These are phyloP conservation scores for Champsocephalus gunnari DNA, from an alignment of 2,797 vertebrate genomes.

Conservation along the genomic window DNA sequence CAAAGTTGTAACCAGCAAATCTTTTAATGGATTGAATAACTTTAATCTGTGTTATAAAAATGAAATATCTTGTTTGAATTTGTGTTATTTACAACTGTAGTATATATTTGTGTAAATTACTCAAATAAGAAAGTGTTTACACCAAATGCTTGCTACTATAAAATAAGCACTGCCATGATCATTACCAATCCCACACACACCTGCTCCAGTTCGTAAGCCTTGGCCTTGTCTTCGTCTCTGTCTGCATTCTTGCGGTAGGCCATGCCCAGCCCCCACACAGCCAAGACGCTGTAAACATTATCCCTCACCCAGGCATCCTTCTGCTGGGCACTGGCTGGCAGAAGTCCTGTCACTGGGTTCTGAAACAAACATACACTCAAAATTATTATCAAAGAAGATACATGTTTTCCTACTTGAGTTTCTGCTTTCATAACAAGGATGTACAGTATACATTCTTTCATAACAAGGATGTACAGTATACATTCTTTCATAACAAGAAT, in stretches of 20 bases:
- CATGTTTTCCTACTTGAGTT: neutral
- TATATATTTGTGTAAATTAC: neutral
- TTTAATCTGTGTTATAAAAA: neutral
- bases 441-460: neutral
- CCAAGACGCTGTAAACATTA: conserved; percentile 96
- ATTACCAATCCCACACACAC: conserved; percentile 76
- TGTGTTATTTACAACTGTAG: neutral
- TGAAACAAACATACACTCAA: conserved; percentile 60
- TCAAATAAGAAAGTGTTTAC: neutral
- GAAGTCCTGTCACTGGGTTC: conserved; percentile 95
- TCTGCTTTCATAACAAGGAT: neutral
- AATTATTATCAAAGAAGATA: neutral
- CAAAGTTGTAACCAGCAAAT: neutral
- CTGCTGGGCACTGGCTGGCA: conserved; percentile 91
- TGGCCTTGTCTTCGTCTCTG: conserved; percentile 97
- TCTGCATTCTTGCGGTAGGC: conserved; percentile 98
- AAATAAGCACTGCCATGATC: conserved; percentile 25
- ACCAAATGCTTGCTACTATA: neutral
- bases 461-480: neutral
- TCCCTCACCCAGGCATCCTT: conserved; percentile 98
- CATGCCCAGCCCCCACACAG: conserved; percentile 98
- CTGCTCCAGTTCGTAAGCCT: conserved; percentile 98
- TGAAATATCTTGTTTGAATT: neutral
- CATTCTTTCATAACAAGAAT: neutral
- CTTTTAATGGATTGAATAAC: neutral